Evolutionary conservation across 2,113 vertebrate species (phyloP).

Genomic region (Semnornis frantzii): DNA sequence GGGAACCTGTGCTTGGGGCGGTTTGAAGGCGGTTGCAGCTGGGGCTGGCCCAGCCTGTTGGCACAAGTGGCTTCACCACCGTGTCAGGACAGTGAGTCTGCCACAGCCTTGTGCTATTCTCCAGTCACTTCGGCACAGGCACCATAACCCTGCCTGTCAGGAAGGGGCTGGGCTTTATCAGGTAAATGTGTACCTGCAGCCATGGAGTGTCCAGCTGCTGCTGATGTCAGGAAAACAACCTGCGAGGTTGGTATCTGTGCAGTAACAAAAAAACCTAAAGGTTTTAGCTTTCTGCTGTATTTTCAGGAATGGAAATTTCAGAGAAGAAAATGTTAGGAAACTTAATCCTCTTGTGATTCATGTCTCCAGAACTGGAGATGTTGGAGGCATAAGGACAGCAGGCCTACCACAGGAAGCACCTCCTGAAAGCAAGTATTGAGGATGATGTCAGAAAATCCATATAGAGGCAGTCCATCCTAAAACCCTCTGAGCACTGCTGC

Average conservation of each 20-base stretch:
- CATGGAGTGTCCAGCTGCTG: neutral
- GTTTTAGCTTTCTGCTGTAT: neutral
- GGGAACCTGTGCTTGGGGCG: neutral
- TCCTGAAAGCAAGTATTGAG: neutral
- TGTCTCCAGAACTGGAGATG: neutral
- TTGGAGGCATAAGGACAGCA: neutral
- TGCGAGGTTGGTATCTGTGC: neutral
- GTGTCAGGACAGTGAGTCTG: neutral
- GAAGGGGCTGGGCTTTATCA: neutral
- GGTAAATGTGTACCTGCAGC: neutral
- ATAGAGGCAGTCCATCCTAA: neutral
- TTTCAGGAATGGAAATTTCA: neutral
- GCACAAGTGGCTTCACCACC: neutral
- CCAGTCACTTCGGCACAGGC: neutral
- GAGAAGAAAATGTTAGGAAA: neutral
- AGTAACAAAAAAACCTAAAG: neutral
- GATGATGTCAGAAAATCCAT: neutral
- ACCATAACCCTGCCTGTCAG: neutral
- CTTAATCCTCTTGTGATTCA: neutral
- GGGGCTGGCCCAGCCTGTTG: neutral
- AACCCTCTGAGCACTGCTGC: neutral
- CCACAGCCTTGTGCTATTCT: neutral
- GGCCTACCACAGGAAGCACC: neutral
- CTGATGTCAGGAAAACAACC: neutral
- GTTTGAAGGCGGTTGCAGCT: fast-evolving